Evolutionary conservation across 1,140 invertebrate species (phyloP).

Genomic region (Anagrus nilaparvatae): DNA sequence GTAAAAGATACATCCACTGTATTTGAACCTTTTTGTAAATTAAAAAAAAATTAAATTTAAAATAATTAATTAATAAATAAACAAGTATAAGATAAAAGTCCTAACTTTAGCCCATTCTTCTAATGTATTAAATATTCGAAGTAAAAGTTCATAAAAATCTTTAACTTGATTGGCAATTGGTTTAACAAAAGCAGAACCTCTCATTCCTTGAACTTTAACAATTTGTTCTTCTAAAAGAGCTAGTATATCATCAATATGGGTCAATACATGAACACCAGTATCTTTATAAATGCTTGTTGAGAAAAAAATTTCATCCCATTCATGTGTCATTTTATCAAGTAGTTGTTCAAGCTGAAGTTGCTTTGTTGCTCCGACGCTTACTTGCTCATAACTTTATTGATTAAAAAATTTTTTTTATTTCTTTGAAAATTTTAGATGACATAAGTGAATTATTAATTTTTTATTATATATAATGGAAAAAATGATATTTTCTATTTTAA

Average conservation of each 20-base stretch:
- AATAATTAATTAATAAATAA: not conserved
- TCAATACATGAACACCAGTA: constrained; percentile 66
- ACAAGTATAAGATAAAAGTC: not conserved
- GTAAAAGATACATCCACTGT: constrained; percentile 85
- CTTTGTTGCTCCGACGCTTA: constrained; percentile 83
- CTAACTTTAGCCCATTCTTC: constrained; percentile 78
- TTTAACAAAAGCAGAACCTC: constrained; percentile 84
- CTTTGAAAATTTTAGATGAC: no score
- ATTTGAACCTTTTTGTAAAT: constrained; percentile 47
- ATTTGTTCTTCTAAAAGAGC: constrained; percentile 81
- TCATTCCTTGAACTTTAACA: constrained; percentile 78
- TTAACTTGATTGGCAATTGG: constrained; percentile 73
- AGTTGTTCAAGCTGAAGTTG: constrained; percentile 71
- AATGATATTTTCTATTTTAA: no score
- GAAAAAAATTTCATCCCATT: constrained; percentile 74
- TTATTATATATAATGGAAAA: no score
- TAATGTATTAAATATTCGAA: constrained; percentile 66
- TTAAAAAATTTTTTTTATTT: not conserved
- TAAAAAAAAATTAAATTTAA: not conserved
- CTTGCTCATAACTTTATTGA: constrained; percentile 54
- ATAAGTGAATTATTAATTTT: no score
- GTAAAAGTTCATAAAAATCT: constrained; percentile 73
- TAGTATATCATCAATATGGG: constrained; percentile 76
- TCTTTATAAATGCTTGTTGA: constrained; percentile 66
- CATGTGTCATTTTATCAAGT: constrained; percentile 71